A percentile compares a stretch with the other conserved stretches of the same genome.
Evolutionary conservation across 2,113 vertebrate species (phyloP).

Genomic region (Athene noctua): DNA sequence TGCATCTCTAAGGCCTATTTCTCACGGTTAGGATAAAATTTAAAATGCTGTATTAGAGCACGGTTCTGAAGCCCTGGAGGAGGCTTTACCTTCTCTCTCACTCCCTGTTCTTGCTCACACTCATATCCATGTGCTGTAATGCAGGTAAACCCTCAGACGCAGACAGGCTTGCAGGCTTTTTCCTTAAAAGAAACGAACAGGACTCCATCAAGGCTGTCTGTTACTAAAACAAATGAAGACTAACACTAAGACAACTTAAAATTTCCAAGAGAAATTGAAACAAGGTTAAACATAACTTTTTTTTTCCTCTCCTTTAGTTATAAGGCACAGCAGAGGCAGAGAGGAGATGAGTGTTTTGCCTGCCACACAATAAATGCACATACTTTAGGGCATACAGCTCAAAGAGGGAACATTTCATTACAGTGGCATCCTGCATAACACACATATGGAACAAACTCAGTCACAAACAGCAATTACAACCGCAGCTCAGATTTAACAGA

Average conservation of each 20-base stretch:
- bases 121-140: rapidly evolving
- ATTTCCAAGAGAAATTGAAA: neutral
- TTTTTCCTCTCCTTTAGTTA: neutral
- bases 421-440: slow-evolving; percentile 11
- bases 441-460: slow-evolving; percentile 4
- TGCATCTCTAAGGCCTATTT: neutral
- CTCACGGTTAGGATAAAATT: neutral
- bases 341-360: neutral
- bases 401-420: slow-evolving; percentile 8
- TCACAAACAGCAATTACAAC: slow-evolving; percentile 18
- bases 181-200: neutral
- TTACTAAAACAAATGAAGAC: neutral
- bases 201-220: neutral
- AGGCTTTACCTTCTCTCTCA: neutral
- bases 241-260: neutral
- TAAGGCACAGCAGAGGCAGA: neutral
- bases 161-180: neutral
- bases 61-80: neutral
- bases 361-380: neutral
- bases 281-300: neutral
- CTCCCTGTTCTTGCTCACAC: neutral
- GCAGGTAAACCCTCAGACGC: neutral
- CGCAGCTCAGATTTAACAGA: slow-evolving; percentile 43
- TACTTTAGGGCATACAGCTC: slow-evolving; percentile 17
- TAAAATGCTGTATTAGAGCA: neutral